Evolutionary conservation across 2,797 vertebrate species (phyloP).

Genomic region (Chelidonichthys spinosus): DNA sequence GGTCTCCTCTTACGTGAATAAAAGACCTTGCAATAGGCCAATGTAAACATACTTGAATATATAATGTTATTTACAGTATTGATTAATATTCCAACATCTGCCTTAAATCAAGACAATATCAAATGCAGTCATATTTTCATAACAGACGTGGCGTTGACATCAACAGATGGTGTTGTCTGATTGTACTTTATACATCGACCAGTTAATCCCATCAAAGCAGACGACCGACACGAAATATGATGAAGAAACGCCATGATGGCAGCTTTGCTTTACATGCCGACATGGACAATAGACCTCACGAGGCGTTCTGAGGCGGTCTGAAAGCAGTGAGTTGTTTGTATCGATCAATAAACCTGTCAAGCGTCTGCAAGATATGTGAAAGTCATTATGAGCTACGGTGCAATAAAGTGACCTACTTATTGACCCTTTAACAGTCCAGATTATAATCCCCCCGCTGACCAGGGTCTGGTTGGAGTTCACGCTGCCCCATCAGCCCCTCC

Average conservation of each 20-base stretch:
- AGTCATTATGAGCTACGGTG: neutral
- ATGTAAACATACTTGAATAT: too few species aligned
- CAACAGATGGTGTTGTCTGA: neutral
- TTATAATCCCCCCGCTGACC: conserved; percentile 23
- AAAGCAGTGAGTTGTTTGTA: conserved; percentile 6
- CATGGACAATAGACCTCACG: neutral
- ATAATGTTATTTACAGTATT: too few species aligned
- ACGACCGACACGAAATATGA: neutral
- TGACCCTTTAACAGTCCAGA: neutral
- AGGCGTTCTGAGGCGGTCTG: neutral
- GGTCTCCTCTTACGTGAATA: neutral
- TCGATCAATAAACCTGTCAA: conserved; percentile 32
- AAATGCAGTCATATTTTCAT: neutral
- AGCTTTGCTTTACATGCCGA: conserved; percentile 1
- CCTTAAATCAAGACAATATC: neutral
- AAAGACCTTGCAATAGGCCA: neutral
- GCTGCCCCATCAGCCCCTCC: conserved; percentile 36
- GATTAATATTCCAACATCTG: neutral
- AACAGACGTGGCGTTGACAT: neutral
- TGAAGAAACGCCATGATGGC: neutral
- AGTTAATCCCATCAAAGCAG: neutral
- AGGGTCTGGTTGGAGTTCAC: conserved; percentile 32
- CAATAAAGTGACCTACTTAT: conserved; percentile 13
- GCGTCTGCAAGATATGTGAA: neutral
- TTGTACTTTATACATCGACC: neutral